Base-by-base conservation (phyloP, 2,888 invertebrate genomes). In the Heteropelma amictum region DNA sequence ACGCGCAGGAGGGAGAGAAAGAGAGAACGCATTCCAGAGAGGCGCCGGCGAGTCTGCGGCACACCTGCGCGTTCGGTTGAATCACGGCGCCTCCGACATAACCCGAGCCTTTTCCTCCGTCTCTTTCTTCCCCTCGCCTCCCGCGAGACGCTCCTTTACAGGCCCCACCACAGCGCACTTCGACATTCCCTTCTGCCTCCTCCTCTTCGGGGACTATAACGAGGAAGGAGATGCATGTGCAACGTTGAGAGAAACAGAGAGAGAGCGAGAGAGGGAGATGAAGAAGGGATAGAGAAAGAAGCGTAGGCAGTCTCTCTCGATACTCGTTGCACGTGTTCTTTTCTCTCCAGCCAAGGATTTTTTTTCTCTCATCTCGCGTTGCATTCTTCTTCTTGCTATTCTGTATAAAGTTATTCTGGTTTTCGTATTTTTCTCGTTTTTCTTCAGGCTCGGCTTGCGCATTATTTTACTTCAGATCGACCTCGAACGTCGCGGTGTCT, bases 41-140 rank as follows among this genome's bases (percentile, higher is more conserved):
- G 87, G 88, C 87, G 88, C 88, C 88, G 86, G 86, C 86, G 83
- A 88, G 87, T 88, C 87, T 88, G 83, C 83, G 85, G 87, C 87
- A 88, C 87, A 88, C 88, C 88, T 88, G 87, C 88, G 86, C 87
- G 84, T 84, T 84, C 82, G 81, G 85, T 85, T 85, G 85, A 86
- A 86, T 85, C 86, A 86, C 85, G 85, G 86, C 86, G 85, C 85
- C 86, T 85, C 85, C 84, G 80, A 83, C 84, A 83, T 81, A 86
- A 85, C 84, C 83, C 86, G 82, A 82, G 82, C 81, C 83, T 80
- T 78, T 80, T 76, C 80, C 78, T 64, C 77, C 69, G 65, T 53
- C 70, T 58, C 76, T 54, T 61, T 60, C 45, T 69, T n/a, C n/a
- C 74, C 64, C 68, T 71, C 70, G 54, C 76, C 77, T 53, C 67